phyloP scores from a whole-genome alignment of 1,140 invertebrate species.

The Pteromalus puparum region DNA sequence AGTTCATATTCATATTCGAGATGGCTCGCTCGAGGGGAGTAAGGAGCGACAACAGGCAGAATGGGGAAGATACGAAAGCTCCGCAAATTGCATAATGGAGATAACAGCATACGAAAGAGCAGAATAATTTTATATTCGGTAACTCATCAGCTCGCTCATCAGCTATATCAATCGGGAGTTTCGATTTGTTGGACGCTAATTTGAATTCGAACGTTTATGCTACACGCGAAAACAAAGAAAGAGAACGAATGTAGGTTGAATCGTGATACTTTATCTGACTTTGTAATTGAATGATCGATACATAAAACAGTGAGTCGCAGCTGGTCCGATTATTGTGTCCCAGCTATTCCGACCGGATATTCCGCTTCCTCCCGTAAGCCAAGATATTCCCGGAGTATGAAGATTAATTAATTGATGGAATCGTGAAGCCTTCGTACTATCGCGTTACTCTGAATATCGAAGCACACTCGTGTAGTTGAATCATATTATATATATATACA shows the following conservation, averaged over 20 bases:
- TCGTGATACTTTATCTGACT: slow-evolving; percentile 15
- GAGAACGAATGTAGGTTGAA: slow-evolving; percentile 11
- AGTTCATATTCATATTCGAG: neutral
- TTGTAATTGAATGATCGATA: slow-evolving; percentile 14
- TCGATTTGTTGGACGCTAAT: neutral
- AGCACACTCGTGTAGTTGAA: neutral
- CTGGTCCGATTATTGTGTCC: slow-evolving; percentile 3
- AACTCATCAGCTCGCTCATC: too few species aligned
- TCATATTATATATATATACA: too few species aligned
- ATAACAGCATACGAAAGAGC: too few species aligned
- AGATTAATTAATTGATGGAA: slow-evolving; percentile 30
- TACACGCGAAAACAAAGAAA: neutral
- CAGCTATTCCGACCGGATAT: slow-evolving; percentile 40
- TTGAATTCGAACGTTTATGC: neutral
- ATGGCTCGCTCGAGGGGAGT: too few species aligned
- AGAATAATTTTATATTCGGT: too few species aligned
- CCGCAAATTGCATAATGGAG: too few species aligned
- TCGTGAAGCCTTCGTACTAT: neutral
- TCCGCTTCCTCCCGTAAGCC: neutral
- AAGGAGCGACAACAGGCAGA: too few species aligned
- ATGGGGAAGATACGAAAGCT: too few species aligned
- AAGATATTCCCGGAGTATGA: slow-evolving; percentile 10
- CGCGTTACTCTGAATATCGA: neutral
- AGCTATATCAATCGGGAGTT: too few species aligned
- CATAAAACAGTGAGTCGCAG: slow-evolving; percentile 12